Evolutionary conservation across 1,140 invertebrate genomes (phyloP), one percentile per base, ranked within the genome.

Genomic region (Drosophila dunni): DNA sequence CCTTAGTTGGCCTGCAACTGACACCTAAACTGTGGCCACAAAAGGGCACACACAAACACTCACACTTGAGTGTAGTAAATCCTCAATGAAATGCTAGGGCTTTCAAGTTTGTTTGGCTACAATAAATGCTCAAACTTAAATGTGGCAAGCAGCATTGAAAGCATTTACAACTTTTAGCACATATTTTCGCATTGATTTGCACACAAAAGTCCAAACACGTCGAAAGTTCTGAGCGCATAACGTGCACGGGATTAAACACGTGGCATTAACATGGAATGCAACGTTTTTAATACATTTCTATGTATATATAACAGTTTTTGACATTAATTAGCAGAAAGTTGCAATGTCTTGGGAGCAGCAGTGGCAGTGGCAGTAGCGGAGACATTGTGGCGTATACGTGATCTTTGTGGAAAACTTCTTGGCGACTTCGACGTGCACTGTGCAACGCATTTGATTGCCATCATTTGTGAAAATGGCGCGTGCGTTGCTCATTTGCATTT

Each of bases 281-380:
- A 48, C 57, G 29, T 54, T 65, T 69, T 66, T 70, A 61, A 51
- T 58, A 29, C 24, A 29, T 29, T 29, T 29, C 3, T 29, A 6
- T 29, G 6, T 29, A 29, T 29, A 72, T 65, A 57, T 44, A 80
- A 73, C 66, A 73, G 6, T 71, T 82, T 79, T 75, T 78, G 78
- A 79, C 84, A 78, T 80, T 89, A 88, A 88, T 89, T 89, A 84
- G 77, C 79, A 11, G 48, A 71, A 80, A 73, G 58, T 79, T 75
- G 50, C 44, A 42, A 71, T 44, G 76, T 69, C 60, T 70, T 71
- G 33, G 60, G 34, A 11, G 36, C 56, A 61, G 24, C n/a, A n/a
- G 10, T n/a, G 11, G 9, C 10, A 51, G 3, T 29, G 24, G 6
- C 0, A 29, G 24, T 4, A 29, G 56, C 11, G 3, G 51, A 29